These are phyloP conservation scores for Amblyraja radiata DNA, from an alignment of 2,797 vertebrate genomes.

Conservation along the genomic window DNA sequence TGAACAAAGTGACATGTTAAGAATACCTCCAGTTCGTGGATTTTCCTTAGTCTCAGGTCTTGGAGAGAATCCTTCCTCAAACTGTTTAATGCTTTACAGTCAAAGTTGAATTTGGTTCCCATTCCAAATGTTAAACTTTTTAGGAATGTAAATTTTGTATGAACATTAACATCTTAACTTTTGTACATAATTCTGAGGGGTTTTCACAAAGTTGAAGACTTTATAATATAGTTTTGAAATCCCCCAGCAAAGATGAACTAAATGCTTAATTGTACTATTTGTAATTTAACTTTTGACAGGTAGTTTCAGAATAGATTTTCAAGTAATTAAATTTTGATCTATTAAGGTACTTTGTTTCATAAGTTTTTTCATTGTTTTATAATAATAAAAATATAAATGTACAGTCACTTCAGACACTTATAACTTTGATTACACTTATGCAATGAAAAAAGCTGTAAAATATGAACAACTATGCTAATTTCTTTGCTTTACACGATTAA, in stretches of 20 bases:
- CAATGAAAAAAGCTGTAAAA: constrained; percentile 28
- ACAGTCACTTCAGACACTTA: not conserved
- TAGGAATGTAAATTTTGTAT: constrained; percentile 33
- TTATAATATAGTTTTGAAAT: constrained; percentile 29
- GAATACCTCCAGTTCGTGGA: not conserved
- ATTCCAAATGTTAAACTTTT: constrained; percentile 32
- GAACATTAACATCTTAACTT: constrained; percentile 6
- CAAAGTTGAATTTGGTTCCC: constrained; percentile 31
- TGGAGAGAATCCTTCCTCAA: not conserved
- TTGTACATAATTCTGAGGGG: constrained; percentile 23
- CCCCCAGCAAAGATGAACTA: constrained; percentile 21
- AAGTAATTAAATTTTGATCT: constrained; percentile 31
- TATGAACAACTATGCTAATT: constrained; percentile 13
- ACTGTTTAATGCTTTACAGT: constrained; percentile 6
- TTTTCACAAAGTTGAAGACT: constrained; percentile 15
- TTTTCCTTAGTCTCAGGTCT: constrained; percentile 33
- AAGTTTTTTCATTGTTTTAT: not conserved
- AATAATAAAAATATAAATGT: constrained; percentile 23
- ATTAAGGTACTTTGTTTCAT: constrained; percentile 31
- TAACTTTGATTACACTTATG: constrained; percentile 3
- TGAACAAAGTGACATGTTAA: constrained; percentile 15
- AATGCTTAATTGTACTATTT: constrained; percentile 34
- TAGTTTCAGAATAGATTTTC: constrained; percentile 25
- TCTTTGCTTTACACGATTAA: constrained; percentile 25
- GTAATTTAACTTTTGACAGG: constrained; percentile 26